Conservation (phyloP, 2,888 invertebrate genomes). For the Thyatira batis region DNA sequence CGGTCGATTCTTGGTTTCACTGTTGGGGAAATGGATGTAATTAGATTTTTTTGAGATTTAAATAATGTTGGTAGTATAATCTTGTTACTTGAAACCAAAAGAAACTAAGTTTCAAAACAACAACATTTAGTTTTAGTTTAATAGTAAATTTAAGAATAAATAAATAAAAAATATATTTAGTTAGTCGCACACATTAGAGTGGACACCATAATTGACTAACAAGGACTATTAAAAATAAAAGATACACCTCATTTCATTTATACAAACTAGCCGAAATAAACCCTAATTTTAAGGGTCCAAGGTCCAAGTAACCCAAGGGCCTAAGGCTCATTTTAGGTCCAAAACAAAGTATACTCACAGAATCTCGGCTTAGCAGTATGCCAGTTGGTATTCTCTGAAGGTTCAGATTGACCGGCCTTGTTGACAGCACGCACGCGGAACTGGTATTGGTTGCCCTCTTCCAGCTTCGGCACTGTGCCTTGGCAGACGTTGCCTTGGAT, state of each 20-base stretch:
- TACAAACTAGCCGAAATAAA: too few species aligned
- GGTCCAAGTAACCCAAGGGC: too few species aligned
- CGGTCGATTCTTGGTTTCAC: conserved; percentile 97
- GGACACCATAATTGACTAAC: too few species aligned
- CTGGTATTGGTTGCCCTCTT: conserved; percentile 97
- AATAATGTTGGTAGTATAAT: background rate
- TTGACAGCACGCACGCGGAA: conserved; percentile 97
- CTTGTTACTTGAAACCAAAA: too few species aligned
- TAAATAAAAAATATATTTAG: too few species aligned
- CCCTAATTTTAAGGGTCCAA: too few species aligned
- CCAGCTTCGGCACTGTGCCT: conserved; percentile 93
- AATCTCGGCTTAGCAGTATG: conserved; percentile 94
- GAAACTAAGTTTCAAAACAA: too few species aligned
- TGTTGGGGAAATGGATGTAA: conserved; percentile 55
- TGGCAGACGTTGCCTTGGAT: conserved; percentile 91
- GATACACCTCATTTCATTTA: too few species aligned
- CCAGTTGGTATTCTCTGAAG: conserved; percentile 95
- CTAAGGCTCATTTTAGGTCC: background rate
- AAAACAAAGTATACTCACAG: conserved; percentile 84
- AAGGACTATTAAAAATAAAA: too few species aligned
- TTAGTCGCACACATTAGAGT: too few species aligned
- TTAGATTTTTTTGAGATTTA: background rate
- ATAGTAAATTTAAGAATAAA: too few species aligned
- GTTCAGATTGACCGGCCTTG: conserved; percentile 96
- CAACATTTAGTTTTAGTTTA: too few species aligned